phyloP scores from a whole-genome alignment of 2,888 invertebrate genomes.

The Rotaria sp. region DNA sequence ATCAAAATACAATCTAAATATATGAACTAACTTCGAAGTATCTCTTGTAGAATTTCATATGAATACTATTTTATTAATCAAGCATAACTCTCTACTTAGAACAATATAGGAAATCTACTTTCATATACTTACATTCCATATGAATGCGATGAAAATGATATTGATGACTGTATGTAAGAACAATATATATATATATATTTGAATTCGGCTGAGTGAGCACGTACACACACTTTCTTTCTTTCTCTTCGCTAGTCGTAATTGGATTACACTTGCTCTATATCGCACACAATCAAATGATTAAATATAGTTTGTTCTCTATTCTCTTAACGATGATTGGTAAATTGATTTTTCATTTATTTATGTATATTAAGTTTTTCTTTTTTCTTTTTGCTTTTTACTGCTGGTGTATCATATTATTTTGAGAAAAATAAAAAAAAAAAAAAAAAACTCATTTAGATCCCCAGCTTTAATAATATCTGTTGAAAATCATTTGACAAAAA shows the following conservation, averaged over 20 bases:
- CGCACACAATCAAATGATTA: background rate
- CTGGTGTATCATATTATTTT: background rate
- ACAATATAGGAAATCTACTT: no score
- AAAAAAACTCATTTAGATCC: background rate
- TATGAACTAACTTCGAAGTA: no score
- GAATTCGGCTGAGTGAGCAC: background rate
- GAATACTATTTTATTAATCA: no score
- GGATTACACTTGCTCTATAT: background rate
- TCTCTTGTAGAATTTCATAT: no score
- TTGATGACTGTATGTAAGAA: background rate
- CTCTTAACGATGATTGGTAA: background rate
- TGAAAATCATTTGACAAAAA: slow-evolving; percentile 17
- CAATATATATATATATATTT: background rate
- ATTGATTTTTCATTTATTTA: background rate
- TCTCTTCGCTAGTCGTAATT: background rate
- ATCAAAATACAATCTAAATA: no score
- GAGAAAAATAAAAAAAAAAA: background rate
- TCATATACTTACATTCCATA: background rate
- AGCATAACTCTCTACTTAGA: no score
- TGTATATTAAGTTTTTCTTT: background rate
- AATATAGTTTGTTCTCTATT: background rate
- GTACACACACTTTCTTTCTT: background rate
- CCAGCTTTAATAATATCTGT: background rate
- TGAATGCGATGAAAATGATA: background rate
- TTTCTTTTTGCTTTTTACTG: background rate